A percentile compares a stretch with the other conserved stretches of the same genome.
Conservation (phyloP, 2,888 invertebrate genomes). For the Eucera pruinosa region DNA sequence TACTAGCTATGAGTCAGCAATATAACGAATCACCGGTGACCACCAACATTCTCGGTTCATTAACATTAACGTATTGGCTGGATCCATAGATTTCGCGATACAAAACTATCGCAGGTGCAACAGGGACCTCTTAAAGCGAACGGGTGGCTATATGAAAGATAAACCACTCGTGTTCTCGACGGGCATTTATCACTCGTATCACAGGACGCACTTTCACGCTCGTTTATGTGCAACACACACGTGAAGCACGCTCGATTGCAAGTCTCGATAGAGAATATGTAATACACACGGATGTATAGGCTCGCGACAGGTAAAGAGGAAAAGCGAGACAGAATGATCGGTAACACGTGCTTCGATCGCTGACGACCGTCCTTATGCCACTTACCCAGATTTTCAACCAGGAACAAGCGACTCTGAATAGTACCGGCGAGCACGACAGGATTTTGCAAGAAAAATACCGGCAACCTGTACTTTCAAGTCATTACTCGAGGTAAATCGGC, state of each 20-base stretch:
- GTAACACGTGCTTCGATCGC: slow-evolving; percentile 46
- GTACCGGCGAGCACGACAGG: slow-evolving; percentile 16
- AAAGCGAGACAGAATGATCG: slow-evolving; percentile 27
- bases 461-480: slow-evolving; percentile 59
- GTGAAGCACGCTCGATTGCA: too few species aligned
- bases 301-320: slow-evolving; percentile 14
- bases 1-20: slow-evolving; percentile 25
- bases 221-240: slow-evolving; percentile 13
- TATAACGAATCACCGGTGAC: background rate
- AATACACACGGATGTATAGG: slow-evolving; percentile 16
- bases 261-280: too few species aligned
- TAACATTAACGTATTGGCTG: slow-evolving; percentile 37
- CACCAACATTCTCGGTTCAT: slow-evolving; percentile 12
- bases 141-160: background rate
- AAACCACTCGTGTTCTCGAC: slow-evolving; percentile 38
- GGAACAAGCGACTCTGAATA: slow-evolving; percentile 61
- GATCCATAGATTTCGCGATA: slow-evolving; percentile 39
- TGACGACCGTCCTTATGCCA: slow-evolving; percentile 68
- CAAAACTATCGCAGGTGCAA: slow-evolving; percentile 55
- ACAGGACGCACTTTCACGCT: slow-evolving; percentile 59
- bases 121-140: background rate
- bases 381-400: slow-evolving; percentile 72
- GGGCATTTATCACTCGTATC: slow-evolving; percentile 57
- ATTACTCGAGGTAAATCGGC: slow-evolving; percentile 49
- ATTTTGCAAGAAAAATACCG: slow-evolving; percentile 46